Percentiles rank a stretch among this genome's conserved stretches.
Evolutionary conservation across 2,797 vertebrate species (phyloP).

Genomic region (Coregonus ussuriensis): DNA sequence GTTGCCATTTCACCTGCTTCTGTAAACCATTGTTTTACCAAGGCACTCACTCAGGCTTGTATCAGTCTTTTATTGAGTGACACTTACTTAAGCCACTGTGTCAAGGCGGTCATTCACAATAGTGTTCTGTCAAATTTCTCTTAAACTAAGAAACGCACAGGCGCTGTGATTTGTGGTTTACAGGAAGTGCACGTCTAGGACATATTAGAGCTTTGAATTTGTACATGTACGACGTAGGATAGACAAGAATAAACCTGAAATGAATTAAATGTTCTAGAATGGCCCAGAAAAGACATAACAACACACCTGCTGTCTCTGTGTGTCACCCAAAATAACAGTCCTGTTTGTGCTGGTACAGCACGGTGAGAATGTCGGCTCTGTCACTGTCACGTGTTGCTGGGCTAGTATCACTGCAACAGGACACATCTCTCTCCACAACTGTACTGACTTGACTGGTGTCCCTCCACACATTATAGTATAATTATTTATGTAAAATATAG

Average conservation of each 20-base stretch:
- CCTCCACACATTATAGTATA: constrained; percentile 33
- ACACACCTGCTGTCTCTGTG: constrained; percentile 43
- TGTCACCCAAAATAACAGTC: constrained; percentile 8
- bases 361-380: constrained; percentile 26
- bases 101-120: not conserved
- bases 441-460: constrained; percentile 52
- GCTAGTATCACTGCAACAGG: constrained; percentile 4
- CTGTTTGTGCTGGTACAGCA: constrained; percentile 31
- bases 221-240: constrained; percentile 1
- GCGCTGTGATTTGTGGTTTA: constrained; percentile 18
- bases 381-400: constrained; percentile 20
- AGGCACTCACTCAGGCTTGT: constrained; percentile 6
- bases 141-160: constrained; percentile 43
- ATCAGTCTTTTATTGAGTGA: constrained; percentile 27
- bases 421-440: constrained; percentile 42
- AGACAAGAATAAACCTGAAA: not conserved
- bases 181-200: not conserved
- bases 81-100: not conserved
- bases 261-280: constrained; percentile 37
- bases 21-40: constrained; percentile 29
- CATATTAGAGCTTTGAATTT: not conserved
- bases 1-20: constrained; percentile 19
- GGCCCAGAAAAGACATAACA: constrained; percentile 37
- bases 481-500: constrained; percentile 61
- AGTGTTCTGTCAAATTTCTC: constrained; percentile 55